Evolutionary conservation across 2,113 vertebrate genomes (phyloP), one percentile per base, ranked within the genome.

Genomic region (Aplodontia rufa): DNA sequence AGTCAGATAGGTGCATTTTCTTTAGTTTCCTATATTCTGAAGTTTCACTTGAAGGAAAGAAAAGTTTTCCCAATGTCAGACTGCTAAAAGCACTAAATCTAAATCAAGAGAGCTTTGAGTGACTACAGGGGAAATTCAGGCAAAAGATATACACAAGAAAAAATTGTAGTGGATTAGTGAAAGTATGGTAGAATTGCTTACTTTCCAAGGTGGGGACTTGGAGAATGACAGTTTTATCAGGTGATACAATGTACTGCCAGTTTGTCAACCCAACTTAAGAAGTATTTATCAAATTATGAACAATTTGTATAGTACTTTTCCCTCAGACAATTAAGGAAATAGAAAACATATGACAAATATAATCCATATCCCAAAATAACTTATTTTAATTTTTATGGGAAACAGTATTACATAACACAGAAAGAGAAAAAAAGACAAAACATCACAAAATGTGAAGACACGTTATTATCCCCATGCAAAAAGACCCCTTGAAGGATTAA

Each of bases 11-110:
- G 13, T 58, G 22, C 9, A 22, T 49, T 95, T 42, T 68, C 45
- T 86, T 85, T 53, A 30, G 3, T 19, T 92, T 84, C 47, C n/a
- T 94, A 89, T 69, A 83, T 62, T 92, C 83, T 87, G 26, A 95
- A 71, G 42, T 68, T 91, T 69, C 32, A 82, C 78, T 78, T 35
- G 47, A 92, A 58, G 47, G 22, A 91, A 93, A 94, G 74, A 81
- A 82, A 91, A 96, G 17, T 66, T 64, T 79, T 72, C 13, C 42
- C 24, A 35, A 55, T 24, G 14, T 1, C 49, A 81, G 17, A 11
- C 40, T 51, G n/a, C 19, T 37, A 42, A 79, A 91, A 89, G 12
- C 30, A 90, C 51, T 62, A 86, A 13, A 88, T 47, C 1, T 53
- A 93, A 91, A 76, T 64, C 87, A 95, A 90, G 62, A 42, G n/a